Percentiles rank a stretch among this genome's conserved stretches.
Conservation (phyloP, 2,797 vertebrate genomes). For the Merluccius polli region DNA sequence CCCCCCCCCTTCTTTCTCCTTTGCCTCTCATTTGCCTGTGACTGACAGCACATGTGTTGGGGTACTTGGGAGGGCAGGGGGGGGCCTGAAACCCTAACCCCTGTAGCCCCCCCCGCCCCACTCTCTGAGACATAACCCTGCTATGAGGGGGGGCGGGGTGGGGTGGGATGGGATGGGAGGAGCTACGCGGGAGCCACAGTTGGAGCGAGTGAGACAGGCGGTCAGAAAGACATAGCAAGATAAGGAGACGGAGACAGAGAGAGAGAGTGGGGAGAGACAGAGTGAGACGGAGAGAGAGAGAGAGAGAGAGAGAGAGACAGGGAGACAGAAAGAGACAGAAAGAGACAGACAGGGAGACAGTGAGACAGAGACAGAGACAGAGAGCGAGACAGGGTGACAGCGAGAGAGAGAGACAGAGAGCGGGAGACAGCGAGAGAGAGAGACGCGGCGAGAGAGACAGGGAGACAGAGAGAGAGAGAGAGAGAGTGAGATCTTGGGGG, state of each 20-base stretch:
- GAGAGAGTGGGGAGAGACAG: conserved; percentile 31
- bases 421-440: too few relatives aligned
- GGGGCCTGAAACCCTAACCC: conserved; percentile 66
- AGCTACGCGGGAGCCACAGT: conserved; percentile 57
- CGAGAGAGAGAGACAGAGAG: conserved; percentile 4
- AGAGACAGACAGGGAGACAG: conserved; percentile 3
- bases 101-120: conserved; percentile 41
- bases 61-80: conserved; percentile 61
- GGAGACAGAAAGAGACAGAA: conserved; percentile 32
- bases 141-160: conserved; percentile 63
- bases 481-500: background rate
- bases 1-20: background rate
- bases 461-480: conserved; percentile 25
- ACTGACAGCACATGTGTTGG: conserved; percentile 76
- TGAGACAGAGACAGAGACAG: conserved; percentile 7
- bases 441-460: conserved; percentile 33
- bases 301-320: conserved; percentile 29
- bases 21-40: conserved; percentile 32
- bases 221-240: background rate
- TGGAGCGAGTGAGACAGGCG: conserved; percentile 35
- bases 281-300: conserved; percentile 32
- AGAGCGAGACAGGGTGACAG: conserved; percentile 24
- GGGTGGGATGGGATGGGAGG: conserved; percentile 35
- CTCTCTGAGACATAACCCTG: conserved; percentile 62
- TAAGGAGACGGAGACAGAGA: conserved; percentile 35